Evolutionary conservation across 2,113 vertebrate species (phyloP), one percentile per base, ranked within the genome.

Genomic region (Pteropus alecto): DNA sequence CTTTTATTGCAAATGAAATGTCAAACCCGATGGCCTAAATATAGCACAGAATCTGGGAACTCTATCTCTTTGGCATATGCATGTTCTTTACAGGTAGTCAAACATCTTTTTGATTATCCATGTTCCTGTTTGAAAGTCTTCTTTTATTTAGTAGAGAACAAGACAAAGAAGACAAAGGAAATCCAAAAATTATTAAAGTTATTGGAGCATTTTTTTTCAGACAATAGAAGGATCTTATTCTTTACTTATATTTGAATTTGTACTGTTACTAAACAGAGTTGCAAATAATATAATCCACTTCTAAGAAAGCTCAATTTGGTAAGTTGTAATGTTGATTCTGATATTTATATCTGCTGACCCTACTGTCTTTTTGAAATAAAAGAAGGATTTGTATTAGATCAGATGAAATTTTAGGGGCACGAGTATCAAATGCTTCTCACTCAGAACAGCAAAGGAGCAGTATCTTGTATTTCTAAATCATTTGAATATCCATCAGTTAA

Each of bases 1-100:
- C 60, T 46, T 92, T 97, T 96, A 96, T 78, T 98, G 83, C 91
- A 98, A 96, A 96, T 88, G 56, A 98, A 97, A 97, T 93, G 33
- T 93, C 94, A 95, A 83, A 38, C 24, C 68, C 43, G 76, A 78
- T 96, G 92, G 58, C 54, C 78, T 95, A 26, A 54, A 21, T 7
- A 2, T 14, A 41, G 58, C 82, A 43, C n/a, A 56, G 28, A 88
- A 43, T 94, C 48, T 87, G 88, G 73, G 33, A 70, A 76, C 48
- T 0, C 41, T 92, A 19, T 94, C 60, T 93, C 38, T 0, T 0
- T 65, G 14, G n/a, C 7, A 79, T 94, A 48, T 67, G 35, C 0
- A 0, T 54, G 14, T 35, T 76, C 33, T 93, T 96, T 89, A 63
- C 14, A 87, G 35, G 54, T 71, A 90, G 28, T 74, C 28, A 95